A percentile compares a stretch with the other conserved stretches of the same genome.
These are phyloP conservation scores for Argentina silus DNA, from an alignment of 2,797 vertebrate species.

Conservation along the genomic window DNA sequence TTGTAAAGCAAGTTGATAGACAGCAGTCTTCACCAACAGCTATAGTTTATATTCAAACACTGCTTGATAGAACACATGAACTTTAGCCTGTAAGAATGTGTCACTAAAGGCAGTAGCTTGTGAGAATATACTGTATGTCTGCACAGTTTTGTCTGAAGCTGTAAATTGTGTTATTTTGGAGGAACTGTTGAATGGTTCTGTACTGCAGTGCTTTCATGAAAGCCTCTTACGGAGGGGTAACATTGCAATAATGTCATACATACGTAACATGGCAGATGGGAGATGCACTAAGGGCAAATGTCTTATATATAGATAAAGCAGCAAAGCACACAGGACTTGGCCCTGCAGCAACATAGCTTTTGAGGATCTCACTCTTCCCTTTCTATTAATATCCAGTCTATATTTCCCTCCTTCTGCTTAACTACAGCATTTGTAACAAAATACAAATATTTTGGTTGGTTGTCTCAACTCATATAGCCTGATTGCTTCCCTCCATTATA, in stretches of 20 bases:
- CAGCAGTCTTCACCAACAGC: too few species aligned
- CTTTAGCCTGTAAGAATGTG: conserved; percentile 6
- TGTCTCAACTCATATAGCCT: background rate
- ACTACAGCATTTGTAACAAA: too few species aligned
- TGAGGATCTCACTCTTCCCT: too few species aligned
- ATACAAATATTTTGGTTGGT: too few species aligned
- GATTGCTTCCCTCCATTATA: background rate
- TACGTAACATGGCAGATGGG: conserved; percentile 40
- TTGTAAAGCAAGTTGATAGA: too few species aligned
- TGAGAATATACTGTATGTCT: conserved; percentile 31
- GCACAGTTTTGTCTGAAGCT: conserved; percentile 52
- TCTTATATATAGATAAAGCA: conserved; percentile 7
- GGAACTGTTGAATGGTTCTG: conserved; percentile 46
- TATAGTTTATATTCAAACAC: too few species aligned
- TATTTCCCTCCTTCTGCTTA: too few species aligned
- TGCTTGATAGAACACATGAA: background rate
- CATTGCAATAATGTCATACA: background rate
- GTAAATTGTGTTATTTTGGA: conserved; percentile 52
- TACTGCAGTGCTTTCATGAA: conserved; percentile 32
- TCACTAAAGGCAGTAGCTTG: conserved; percentile 6
- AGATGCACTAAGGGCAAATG: conserved; percentile 23
- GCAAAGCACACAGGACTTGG: too few species aligned
- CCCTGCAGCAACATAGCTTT: too few species aligned
- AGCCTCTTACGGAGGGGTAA: background rate
- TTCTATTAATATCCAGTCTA: too few species aligned